Conservation (phyloP, 2,113 vertebrate species). For the Tricholaema leucomelas region DNA sequence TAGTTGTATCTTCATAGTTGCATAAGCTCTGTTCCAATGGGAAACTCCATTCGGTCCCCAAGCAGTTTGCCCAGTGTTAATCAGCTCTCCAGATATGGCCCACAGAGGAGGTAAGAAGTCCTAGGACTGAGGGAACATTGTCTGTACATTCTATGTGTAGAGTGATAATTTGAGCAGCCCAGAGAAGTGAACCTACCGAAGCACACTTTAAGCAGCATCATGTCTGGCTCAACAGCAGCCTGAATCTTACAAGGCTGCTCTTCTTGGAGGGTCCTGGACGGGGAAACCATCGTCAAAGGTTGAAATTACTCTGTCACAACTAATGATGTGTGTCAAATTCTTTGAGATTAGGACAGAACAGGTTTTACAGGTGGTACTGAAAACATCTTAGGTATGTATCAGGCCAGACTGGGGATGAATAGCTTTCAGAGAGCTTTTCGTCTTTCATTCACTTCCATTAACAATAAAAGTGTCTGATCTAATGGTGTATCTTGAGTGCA, state of each 20-base stretch:
- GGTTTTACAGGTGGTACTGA: constrained; percentile 27
- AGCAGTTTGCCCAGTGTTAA: background rate
- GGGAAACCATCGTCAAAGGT: background rate
- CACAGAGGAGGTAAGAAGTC: background rate
- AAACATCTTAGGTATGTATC: constrained; percentile 34
- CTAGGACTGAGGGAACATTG: background rate
- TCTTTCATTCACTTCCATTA: constrained; percentile 41
- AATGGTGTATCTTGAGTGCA: constrained; percentile 1
- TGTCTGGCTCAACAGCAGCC: background rate
- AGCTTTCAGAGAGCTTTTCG: constrained; percentile 36
- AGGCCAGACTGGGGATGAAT: background rate
- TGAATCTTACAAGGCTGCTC: background rate
- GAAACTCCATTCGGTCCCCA: background rate
- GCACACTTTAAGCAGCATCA: background rate
- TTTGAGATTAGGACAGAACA: background rate
- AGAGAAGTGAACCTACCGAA: background rate
- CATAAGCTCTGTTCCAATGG: background rate
- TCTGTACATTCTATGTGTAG: background rate
- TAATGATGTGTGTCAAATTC: constrained; percentile 15
- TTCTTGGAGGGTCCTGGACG: background rate
- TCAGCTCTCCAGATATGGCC: background rate
- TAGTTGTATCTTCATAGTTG: background rate
- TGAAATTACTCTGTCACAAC: constrained; percentile 41
- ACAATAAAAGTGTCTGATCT: constrained; percentile 32
- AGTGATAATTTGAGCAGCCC: background rate